phyloP scores from a whole-genome alignment of 2,888 invertebrate genomes.

The Lampropteryx suffumata region DNA sequence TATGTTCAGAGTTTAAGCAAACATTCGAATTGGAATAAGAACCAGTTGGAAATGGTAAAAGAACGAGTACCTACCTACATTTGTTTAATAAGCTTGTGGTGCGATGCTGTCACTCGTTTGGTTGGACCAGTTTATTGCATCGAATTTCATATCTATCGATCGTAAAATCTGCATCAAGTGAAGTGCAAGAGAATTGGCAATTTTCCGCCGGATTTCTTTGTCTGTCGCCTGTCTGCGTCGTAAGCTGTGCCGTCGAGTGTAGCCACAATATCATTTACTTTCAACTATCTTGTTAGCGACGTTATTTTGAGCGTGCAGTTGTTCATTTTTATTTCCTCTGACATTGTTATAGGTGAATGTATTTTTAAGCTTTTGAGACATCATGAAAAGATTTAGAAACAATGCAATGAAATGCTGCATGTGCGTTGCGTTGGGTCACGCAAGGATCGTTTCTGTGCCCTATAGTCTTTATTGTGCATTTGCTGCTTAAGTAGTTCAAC shows the following conservation, averaged over 20 bases:
- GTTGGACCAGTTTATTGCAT: no score
- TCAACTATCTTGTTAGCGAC: conserved; percentile 20
- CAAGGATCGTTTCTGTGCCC: conserved; percentile 4
- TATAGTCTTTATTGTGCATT: not conserved
- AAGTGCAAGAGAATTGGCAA: conserved; percentile 39
- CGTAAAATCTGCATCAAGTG: conserved; percentile 18
- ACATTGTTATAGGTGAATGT: conserved; percentile 11
- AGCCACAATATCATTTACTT: conserved; percentile 26
- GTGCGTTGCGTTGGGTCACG: not conserved
- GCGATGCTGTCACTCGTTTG: no score
- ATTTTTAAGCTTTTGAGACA: conserved; percentile 1
- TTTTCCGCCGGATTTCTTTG: conserved; percentile 34
- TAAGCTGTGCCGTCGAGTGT: not conserved
- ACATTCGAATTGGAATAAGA: no score
- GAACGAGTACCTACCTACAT: no score
- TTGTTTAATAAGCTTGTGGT: no score
- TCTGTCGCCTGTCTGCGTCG: conserved; percentile 48
- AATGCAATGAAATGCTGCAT: no score
- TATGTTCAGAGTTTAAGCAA: no score
- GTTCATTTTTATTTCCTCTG: conserved; percentile 3
- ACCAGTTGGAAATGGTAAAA: no score
- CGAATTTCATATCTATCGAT: no score
- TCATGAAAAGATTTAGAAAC: no score
- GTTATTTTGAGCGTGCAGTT: conserved; percentile 12
- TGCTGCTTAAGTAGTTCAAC: no score